A percentile compares a stretch with the other conserved stretches of the same genome.
Evolutionary conservation across 2,113 vertebrate species (phyloP).

Genomic region (Caretta caretta): DNA sequence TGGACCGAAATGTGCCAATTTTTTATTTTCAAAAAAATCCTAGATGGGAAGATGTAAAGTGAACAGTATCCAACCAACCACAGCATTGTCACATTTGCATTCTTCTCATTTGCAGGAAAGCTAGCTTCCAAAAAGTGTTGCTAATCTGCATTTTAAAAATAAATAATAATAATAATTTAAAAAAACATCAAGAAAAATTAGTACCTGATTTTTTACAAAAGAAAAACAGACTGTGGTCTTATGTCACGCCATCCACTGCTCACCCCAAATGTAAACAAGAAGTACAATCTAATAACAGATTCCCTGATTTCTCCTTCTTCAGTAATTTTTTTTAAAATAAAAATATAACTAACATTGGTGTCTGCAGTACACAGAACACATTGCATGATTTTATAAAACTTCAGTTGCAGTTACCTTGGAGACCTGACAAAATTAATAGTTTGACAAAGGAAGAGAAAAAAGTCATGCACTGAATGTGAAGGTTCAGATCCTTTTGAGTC

Average conservation of each 20-base stretch:
- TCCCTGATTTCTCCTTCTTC: constrained; percentile 76
- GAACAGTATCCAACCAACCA: constrained; percentile 41
- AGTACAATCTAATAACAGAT: constrained; percentile 32
- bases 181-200: constrained; percentile 45
- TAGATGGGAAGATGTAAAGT: constrained; percentile 32
- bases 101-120: constrained; percentile 59
- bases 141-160: constrained; percentile 52
- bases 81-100: constrained; percentile 33
- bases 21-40: background rate
- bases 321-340: constrained; percentile 49
- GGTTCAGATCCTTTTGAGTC: constrained; percentile 43
- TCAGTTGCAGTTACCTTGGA: constrained; percentile 25
- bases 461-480: constrained; percentile 46
- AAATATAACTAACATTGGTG: constrained; percentile 46
- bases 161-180: no score
- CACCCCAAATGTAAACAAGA: constrained; percentile 80
- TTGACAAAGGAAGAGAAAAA: constrained; percentile 30
- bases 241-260: constrained; percentile 55
- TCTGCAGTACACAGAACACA: constrained; percentile 36
- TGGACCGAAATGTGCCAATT: constrained; percentile 10
- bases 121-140: constrained; percentile 29
- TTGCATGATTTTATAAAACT: constrained; percentile 47
- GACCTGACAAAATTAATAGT: constrained; percentile 44
- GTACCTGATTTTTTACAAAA: constrained; percentile 67
- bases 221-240: constrained; percentile 67